Percentiles rank a stretch among this genome's conserved stretches.
These are phyloP conservation scores for Mermis nigrescens DNA, from an alignment of 2,888 invertebrate genomes.

Conservation along the genomic window DNA sequence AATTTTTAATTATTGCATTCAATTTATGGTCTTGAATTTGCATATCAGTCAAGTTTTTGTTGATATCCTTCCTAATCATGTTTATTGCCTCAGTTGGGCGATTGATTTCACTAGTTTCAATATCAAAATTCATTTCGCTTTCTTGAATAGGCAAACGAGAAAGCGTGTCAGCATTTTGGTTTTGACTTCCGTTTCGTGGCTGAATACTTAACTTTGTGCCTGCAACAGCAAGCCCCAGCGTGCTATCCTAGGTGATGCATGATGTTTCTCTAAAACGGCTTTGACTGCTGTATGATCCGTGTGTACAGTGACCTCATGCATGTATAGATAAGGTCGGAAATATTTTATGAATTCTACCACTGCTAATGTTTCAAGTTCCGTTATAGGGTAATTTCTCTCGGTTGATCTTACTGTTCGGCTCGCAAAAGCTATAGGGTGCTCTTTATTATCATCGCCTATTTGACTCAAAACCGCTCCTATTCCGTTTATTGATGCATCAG, in stretches of 20 bases:
- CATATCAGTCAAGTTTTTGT: too few species aligned
- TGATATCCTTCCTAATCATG: too few species aligned
- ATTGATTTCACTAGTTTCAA: background rate
- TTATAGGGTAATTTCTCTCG: conserved; percentile 3
- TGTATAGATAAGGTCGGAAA: conserved; percentile 1
- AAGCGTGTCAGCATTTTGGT: background rate
- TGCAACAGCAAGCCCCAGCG: conserved; percentile 1
- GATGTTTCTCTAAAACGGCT: background rate
- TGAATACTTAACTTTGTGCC: background rate
- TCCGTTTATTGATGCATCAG: conserved; percentile 3
- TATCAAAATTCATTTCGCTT: background rate
- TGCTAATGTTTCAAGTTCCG: conserved; percentile 5
- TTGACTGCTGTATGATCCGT: conserved; percentile 4
- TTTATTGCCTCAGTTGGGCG: background rate
- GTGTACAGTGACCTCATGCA: background rate
- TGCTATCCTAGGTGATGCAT: background rate
- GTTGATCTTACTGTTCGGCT: background rate
- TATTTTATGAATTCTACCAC: background rate
- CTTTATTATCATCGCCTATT: background rate
- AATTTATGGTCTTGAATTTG: too few species aligned
- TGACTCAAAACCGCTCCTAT: conserved; percentile 5
- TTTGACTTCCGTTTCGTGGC: background rate
- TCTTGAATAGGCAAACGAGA: background rate
- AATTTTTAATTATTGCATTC: too few species aligned
- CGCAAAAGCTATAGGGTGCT: conserved; percentile 3